Evolutionary conservation across 2,797 vertebrate genomes (phyloP).

Genomic region (Xenops minutus): DNA sequence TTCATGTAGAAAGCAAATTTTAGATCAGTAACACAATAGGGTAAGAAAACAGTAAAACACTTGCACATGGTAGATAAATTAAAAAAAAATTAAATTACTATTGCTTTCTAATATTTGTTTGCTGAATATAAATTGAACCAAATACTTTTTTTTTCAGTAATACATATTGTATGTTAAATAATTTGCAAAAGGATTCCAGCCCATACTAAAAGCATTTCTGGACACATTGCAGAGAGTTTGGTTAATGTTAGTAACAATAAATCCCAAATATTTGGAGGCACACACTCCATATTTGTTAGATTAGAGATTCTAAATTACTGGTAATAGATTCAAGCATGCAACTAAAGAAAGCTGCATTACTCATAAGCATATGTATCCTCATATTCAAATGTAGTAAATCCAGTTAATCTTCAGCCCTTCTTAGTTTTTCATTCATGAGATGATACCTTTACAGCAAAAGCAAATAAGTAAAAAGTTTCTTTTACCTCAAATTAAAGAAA

Average conservation of each 20-base stretch:
- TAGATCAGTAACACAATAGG: background rate
- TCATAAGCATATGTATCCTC: conserved; percentile 66
- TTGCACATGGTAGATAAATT: background rate
- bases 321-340: conserved; percentile 66
- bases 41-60: background rate
- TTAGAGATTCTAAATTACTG: conserved; percentile 65
- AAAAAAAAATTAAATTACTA: background rate
- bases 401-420: conserved; percentile 62
- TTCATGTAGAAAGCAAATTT: background rate
- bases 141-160: background rate
- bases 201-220: conserved; percentile 39
- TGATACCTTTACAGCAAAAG: conserved; percentile 71
- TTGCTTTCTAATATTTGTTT: conserved; percentile 42
- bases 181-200: conserved; percentile 21
- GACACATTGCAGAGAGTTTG: conserved; percentile 48
- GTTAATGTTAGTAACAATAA: conserved; percentile 64
- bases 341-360: conserved; percentile 73
- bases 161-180: conserved; percentile 27
- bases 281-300: conserved; percentile 69
- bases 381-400: conserved; percentile 76
- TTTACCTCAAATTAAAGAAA: conserved; percentile 73
- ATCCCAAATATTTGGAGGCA: conserved; percentile 60
- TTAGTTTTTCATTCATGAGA: conserved; percentile 78
- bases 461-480: conserved; percentile 82
- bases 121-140: conserved; percentile 5